phyloP scores from a whole-genome alignment of 2,888 invertebrate genomes.

The Sarcophaga carnaria region DNA sequence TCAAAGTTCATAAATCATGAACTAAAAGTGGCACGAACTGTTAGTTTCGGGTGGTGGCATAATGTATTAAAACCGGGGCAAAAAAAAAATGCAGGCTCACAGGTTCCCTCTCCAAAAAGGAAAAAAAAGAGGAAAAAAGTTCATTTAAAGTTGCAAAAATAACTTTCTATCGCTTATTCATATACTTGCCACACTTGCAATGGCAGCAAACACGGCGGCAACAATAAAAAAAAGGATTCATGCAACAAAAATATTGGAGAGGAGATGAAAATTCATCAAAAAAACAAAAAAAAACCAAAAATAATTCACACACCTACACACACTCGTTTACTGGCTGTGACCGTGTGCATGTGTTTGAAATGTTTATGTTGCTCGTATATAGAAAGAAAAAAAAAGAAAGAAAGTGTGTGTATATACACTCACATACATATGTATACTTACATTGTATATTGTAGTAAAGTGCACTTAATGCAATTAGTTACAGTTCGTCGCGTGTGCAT shows the following conservation, averaged over 20 bases:
- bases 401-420: neutral
- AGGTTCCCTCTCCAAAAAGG: neutral
- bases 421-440: neutral
- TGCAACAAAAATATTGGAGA: constrained; percentile 12
- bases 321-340: neutral
- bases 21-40: neutral
- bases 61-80: neutral
- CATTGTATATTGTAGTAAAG: constrained; percentile 24
- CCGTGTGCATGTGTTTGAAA: neutral
- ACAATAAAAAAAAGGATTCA: constrained; percentile 16
- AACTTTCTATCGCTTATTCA: constrained; percentile 11
- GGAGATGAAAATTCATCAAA: constrained; percentile 30
- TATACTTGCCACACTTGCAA: neutral
- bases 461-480: constrained; percentile 71
- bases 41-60: neutral
- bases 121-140: neutral
- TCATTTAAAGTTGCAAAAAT: constrained; percentile 39
- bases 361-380: neutral
- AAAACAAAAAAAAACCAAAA: neutral
- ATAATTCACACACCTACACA: neutral
- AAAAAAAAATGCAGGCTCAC: neutral
- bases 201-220: neutral
- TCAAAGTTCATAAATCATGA: constrained; percentile 62
- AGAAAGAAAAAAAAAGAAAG: no score
- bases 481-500: constrained; percentile 71